These are phyloP conservation scores for Pegoplata infirma DNA, from an alignment of 2,888 invertebrate genomes.

Conservation along the genomic window DNA sequence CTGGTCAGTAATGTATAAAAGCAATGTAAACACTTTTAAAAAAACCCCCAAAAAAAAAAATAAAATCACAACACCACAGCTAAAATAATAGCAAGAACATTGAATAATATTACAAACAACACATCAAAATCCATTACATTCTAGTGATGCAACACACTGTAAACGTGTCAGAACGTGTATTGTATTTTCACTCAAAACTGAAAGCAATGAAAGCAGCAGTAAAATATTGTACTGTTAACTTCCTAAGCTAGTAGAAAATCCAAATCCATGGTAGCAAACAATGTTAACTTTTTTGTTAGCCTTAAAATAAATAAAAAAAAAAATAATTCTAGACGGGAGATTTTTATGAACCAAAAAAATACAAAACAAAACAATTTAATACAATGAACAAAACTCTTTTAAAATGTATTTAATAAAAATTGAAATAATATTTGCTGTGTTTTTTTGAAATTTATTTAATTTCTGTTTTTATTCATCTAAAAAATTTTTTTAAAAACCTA, in stretches of 20 bases:
- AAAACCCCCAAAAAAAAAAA: too few relatives aligned
- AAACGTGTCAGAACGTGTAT: slow-evolving; percentile 32
- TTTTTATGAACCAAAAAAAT: background rate
- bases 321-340: background rate
- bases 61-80: background rate
- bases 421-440: too few relatives aligned
- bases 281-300: background rate
- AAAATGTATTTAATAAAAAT: background rate
- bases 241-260: background rate
- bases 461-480: too few relatives aligned
- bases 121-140: slow-evolving; percentile 34
- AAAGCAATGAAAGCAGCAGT: background rate
- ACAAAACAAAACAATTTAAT: background rate
- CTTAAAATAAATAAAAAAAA: slow-evolving; percentile 12
- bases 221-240: background rate
- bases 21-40: background rate
- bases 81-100: background rate
- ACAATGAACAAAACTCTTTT: background rate
- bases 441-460: too few relatives aligned
- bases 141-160: slow-evolving; percentile 16
- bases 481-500: too few relatives aligned
- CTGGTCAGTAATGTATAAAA: background rate
- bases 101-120: background rate
- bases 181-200: background rate
- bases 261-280: background rate